A percentile compares a stretch with the other conserved stretches of the same genome.
phyloP scores from a whole-genome alignment of 2,888 invertebrate genomes.

The Frankliniella intonsa region DNA sequence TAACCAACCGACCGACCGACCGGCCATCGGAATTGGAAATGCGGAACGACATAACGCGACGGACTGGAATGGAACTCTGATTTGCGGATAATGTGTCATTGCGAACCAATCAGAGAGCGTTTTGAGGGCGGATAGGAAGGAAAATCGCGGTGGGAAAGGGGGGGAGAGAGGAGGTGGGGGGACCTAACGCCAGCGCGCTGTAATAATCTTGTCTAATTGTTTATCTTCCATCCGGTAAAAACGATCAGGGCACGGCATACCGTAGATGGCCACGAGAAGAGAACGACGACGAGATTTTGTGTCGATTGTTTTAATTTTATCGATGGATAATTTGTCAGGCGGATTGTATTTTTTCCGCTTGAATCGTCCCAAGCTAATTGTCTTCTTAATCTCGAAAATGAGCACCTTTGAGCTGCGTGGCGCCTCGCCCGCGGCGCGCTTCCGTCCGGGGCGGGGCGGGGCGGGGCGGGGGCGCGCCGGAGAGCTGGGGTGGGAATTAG shows the following conservation, averaged over 20 bases:
- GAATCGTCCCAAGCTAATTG: no score
- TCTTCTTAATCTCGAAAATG: no score
- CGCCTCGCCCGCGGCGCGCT: not conserved
- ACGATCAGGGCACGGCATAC: no score
- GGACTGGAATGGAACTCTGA: not conserved
- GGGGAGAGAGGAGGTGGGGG: not conserved
- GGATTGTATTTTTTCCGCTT: no score
- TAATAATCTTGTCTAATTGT: no score
- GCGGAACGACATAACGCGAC: not conserved
- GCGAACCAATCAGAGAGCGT: not conserved
- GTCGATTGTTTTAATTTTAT: no score
- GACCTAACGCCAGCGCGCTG: not conserved
- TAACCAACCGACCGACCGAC: not conserved
- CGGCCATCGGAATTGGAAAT: conserved; percentile 19
- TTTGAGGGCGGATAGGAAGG: not conserved
- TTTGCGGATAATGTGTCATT: conserved; percentile 6
- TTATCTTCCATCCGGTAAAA: no score
- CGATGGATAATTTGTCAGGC: no score
- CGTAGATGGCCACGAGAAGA: no score
- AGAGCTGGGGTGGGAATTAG: not conserved
- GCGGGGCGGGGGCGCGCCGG: no score
- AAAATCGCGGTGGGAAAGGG: not conserved
- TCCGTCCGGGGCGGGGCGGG: not conserved
- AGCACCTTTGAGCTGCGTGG: no score
- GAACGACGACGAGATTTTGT: no score